Percentiles rank a stretch among this genome's conserved stretches.
phyloP scores from a whole-genome alignment of 1,140 invertebrate genomes.

The Aphelenchoides besseyi region DNA sequence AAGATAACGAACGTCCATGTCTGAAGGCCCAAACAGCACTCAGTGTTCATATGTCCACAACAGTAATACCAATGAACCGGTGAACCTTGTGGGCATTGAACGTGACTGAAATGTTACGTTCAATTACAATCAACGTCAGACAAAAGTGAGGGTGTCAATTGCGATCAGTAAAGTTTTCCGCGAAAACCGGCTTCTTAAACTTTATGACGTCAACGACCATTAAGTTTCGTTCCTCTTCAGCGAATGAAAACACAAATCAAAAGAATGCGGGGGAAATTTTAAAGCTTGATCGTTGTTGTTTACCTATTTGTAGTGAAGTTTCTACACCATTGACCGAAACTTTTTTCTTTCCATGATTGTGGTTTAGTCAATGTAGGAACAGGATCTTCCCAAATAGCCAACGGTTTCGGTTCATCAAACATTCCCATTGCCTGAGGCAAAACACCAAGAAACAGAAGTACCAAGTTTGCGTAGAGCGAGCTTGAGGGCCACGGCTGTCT shows the following conservation, averaged over 20 bases:
- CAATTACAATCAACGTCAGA: constrained; percentile 1
- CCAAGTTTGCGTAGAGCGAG: background rate
- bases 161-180: background rate
- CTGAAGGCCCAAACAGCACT: constrained; percentile 43
- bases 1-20: constrained; percentile 47
- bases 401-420: constrained; percentile 16
- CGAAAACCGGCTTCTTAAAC: too few species aligned
- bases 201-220: constrained; percentile 9
- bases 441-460: background rate
- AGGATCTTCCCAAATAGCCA: constrained; percentile 18
- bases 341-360: constrained; percentile 31
- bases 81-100: constrained; percentile 46
- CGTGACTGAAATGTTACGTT: constrained; percentile 37
- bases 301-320: constrained; percentile 44
- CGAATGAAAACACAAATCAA: background rate
- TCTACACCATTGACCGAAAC: constrained; percentile 48
- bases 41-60: constrained; percentile 34
- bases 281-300: background rate
- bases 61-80: constrained; percentile 51
- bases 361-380: constrained; percentile 17
- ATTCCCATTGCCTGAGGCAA: background rate
- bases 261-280: background rate
- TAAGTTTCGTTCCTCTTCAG: background rate
- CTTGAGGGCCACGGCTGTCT: background rate
- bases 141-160: background rate